Base-by-base conservation (phyloP, 2,113 vertebrate species). In the Nematolebias whitei region DNA sequence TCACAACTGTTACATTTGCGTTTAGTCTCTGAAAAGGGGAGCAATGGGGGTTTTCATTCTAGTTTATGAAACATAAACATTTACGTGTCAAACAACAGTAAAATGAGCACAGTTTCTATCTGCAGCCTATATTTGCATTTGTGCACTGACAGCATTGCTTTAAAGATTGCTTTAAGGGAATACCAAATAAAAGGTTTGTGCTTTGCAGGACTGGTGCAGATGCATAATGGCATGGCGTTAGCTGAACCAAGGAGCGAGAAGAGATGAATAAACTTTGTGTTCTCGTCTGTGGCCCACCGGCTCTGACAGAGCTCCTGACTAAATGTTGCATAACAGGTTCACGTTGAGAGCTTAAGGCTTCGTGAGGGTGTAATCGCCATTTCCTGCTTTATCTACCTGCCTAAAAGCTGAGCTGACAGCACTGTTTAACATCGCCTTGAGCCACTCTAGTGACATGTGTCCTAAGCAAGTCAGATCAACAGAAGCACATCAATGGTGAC, bases 311-410 rank as follows among this genome's bases (percentile, higher is more conserved):
- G 67, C 67, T 65, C 48, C 63, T 45, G 54, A 55, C 66, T 68
- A 50, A 74, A 63, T 48, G 80, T 86, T 86, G 71, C 78, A 50
- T 87, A 86, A 86, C 76, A 61, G 70, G 60, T 85, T 80, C 81
- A 87, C n/a, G 50, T 79, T 69, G 64, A 78, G 82, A 80, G 71
- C 84, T 78, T 88, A 88, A 81, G 64, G 80, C 82, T 81, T 77
- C 78, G 82, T 76, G 73, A 83, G 78, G 50, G 68, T 59, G 44
- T 44, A 62, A 63, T 79, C 57, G 67, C 86, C 66, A 85, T 84
- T 83, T 78, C 74, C 85, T 76, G 78, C 62, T 84, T 82, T 79
- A 82, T 86, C 85, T 72, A 84, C 83, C 66, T 89, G 84, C 71
- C 60, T 45, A 32, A 13, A 29, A 51, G 53, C 65, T 32, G 52